phyloP scores from a whole-genome alignment of 2,113 vertebrate species.

The Cyphomyrus discorhynchus region DNA sequence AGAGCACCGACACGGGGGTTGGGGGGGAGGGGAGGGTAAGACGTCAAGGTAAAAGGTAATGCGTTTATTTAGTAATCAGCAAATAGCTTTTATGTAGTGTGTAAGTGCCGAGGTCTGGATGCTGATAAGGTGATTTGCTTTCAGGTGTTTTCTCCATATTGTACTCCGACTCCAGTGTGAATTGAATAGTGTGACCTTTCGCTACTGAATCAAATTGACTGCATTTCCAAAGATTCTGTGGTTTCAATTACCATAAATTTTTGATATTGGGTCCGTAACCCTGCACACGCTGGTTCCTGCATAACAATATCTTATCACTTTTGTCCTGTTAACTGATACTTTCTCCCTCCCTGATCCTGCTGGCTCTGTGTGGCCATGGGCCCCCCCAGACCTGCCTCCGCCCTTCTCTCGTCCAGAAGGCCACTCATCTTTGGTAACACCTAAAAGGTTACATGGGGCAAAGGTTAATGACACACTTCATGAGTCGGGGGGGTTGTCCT shows the following conservation, averaged over 20 bases:
- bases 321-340: slow-evolving; percentile 35
- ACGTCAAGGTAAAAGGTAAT: slow-evolving; percentile 65
- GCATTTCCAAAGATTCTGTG: slow-evolving; percentile 73
- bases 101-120: slow-evolving; percentile 62
- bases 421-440: slow-evolving; percentile 47
- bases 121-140: slow-evolving; percentile 79
- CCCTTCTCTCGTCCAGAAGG: slow-evolving; percentile 25
- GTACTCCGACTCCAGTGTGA: slow-evolving; percentile 65
- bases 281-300: slow-evolving; percentile 35
- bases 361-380: slow-evolving; percentile 34
- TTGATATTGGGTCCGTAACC: slow-evolving; percentile 53
- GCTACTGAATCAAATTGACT: slow-evolving; percentile 74
- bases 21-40: not conserved
- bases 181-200: slow-evolving; percentile 85
- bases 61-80: slow-evolving; percentile 76
- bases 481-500: not conserved
- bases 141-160: slow-evolving; percentile 71
- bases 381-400: slow-evolving; percentile 50
- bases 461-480: slow-evolving; percentile 30
- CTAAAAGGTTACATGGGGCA: slow-evolving; percentile 54
- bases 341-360: slow-evolving; percentile 32
- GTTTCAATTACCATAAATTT: slow-evolving; percentile 78
- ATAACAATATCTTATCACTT: slow-evolving; percentile 41
- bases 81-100: slow-evolving; percentile 68
- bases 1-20: not conserved